Percentiles rank a stretch among this genome's conserved stretches.
Evolutionary conservation across 2,888 invertebrate species (phyloP).

Genomic region (Dascillus cervinus): DNA sequence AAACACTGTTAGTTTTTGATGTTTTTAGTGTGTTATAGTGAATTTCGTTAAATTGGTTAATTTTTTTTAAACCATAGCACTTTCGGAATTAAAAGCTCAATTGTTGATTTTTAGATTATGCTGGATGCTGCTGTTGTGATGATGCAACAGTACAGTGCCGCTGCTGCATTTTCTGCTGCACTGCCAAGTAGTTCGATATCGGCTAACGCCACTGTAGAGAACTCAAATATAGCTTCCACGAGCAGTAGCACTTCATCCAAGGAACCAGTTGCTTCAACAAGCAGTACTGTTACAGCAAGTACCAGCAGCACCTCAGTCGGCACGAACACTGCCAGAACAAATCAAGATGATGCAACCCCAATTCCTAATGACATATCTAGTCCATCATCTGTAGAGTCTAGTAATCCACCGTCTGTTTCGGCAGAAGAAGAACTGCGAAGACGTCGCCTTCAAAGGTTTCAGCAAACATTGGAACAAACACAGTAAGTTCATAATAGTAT

Average conservation of each 20-base stretch:
- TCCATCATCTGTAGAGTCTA: conserved; percentile 10
- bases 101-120: conserved; percentile 59
- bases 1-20: too few species aligned
- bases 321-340: not conserved
- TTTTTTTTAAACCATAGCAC: too few species aligned
- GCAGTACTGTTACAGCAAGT: not conserved
- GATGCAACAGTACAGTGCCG: conserved; percentile 87
- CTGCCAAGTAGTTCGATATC: conserved; percentile 5
- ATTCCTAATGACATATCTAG: not conserved
- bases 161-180: conserved; percentile 44
- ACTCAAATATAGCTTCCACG: conserved; percentile 4
- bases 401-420: conserved; percentile 8
- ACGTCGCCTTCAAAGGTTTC: conserved; percentile 69
- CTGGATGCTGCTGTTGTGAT: conserved; percentile 89
- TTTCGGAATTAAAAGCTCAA: too few species aligned
- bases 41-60: too few species aligned
- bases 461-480: conserved; percentile 17
- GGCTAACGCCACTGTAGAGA: conserved; percentile 4
- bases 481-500: conserved; percentile 6
- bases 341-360: not conserved
- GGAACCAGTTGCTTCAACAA: not conserved
- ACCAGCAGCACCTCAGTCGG: not conserved
- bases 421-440: conserved; percentile 64
- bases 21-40: too few species aligned
- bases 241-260: conserved; percentile 5